Evolutionary conservation across 1,140 invertebrate genomes (phyloP).

Genomic region (Brevipalpus yothersi): DNA sequence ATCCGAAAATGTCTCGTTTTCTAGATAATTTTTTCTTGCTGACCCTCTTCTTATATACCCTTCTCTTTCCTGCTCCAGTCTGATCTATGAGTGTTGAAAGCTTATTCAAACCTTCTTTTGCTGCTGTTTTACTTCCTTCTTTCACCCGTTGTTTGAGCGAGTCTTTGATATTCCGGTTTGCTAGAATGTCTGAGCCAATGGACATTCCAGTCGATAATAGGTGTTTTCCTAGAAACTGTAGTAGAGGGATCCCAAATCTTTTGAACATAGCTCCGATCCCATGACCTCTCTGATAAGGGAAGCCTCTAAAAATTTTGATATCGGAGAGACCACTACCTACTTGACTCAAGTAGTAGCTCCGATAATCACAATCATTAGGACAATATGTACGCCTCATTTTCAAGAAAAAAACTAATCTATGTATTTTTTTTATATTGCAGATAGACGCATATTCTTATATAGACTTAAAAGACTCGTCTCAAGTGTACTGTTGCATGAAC

Average conservation of each 20-base stretch:
- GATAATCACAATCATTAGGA: background rate
- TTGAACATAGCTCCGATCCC: background rate
- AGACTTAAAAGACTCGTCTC: background rate
- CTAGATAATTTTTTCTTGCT: background rate
- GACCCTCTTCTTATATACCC: background rate
- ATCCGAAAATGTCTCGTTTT: background rate
- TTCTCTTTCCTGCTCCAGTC: too few species aligned
- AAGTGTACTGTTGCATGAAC: background rate
- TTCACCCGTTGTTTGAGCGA: too few species aligned
- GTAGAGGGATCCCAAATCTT: background rate
- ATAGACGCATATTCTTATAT: background rate
- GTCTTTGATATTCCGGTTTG: too few species aligned
- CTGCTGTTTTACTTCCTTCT: too few species aligned
- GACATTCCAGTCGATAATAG: too few species aligned
- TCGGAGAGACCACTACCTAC: background rate
- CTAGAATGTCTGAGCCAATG: too few species aligned
- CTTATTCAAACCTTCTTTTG: too few species aligned
- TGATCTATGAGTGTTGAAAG: too few species aligned
- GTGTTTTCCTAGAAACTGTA: background rate
- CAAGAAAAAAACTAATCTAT: too few species aligned
- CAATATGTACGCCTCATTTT: background rate
- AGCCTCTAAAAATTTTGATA: background rate
- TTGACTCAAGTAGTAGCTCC: background rate
- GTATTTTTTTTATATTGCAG: too few species aligned
- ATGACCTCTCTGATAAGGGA: background rate